These are phyloP conservation scores for Plemyria rubiginata DNA, from an alignment of 2,888 invertebrate genomes.

Conservation along the genomic window DNA sequence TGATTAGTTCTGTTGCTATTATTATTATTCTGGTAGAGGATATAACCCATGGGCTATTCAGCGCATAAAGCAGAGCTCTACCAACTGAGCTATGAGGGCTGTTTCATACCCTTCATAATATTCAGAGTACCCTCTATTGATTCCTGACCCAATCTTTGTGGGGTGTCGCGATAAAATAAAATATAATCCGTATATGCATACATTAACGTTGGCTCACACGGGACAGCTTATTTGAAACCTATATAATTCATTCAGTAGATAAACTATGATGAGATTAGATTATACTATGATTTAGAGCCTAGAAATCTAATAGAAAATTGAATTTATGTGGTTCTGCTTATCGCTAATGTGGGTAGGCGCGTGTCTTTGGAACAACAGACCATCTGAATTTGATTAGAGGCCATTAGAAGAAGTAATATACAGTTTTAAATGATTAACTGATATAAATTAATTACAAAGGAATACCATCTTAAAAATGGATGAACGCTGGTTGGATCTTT, in stretches of 20 bases:
- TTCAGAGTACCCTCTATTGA: conserved; percentile 33
- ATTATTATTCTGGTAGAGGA: no score
- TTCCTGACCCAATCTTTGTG: conserved; percentile 63
- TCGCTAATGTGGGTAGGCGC: conserved; percentile 67
- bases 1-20: no score
- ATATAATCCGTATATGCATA: conserved; percentile 72
- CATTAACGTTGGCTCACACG: conserved; percentile 68
- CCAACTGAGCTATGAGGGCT: no score
- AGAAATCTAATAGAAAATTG: conserved; percentile 71
- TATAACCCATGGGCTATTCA: no score
- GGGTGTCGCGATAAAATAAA: conserved; percentile 66
- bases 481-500: no score
- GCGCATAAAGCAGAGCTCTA: no score
- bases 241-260: conserved; percentile 76
- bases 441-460: conserved; percentile 10
- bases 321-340: conserved; percentile 70
- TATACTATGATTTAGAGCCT: conserved; percentile 45
- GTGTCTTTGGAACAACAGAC: conserved; percentile 65
- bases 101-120: no score
- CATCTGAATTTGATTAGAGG: conserved; percentile 67
- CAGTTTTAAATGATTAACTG: conserved; percentile 35
- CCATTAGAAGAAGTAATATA: conserved; percentile 37
- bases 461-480: no score
- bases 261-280: conserved; percentile 62
- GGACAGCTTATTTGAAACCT: conserved; percentile 66